Evolutionary conservation across 2,888 invertebrate genomes (phyloP).

Genomic region (Folsomia manolachei): DNA sequence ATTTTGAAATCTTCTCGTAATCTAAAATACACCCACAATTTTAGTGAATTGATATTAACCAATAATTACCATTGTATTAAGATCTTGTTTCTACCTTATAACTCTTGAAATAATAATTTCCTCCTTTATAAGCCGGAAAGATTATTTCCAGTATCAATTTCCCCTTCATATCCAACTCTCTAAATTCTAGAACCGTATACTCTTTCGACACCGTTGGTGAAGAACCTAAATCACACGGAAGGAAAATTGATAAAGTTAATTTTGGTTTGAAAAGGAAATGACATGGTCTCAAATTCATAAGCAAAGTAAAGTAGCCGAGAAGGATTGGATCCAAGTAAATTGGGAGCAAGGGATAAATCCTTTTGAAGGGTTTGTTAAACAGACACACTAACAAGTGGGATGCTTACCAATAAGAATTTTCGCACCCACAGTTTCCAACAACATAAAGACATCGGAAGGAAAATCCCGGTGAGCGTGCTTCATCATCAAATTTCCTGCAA

Average conservation of each 20-base stretch:
- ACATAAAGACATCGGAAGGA: conserved; percentile 67
- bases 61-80: too few relatives aligned
- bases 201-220: conserved; percentile 1
- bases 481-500: conserved; percentile 69
- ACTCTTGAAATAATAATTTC: conserved; percentile 11
- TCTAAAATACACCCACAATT: conserved; percentile 16
- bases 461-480: conserved; percentile 66
- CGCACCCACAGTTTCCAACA: conserved; percentile 55
- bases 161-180: conserved; percentile 10
- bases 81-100: too few relatives aligned
- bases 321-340: neutral
- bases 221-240: neutral
- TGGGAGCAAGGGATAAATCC: neutral
- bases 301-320: too few relatives aligned
- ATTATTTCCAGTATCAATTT: neutral
- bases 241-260: neutral
- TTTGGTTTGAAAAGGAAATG: neutral
- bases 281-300: neutral
- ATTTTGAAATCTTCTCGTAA: conserved; percentile 37
- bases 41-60: neutral
- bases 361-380: neutral
- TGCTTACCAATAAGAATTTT: conserved; percentile 48
- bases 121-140: conserved; percentile 15
- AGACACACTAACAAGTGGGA: conserved; percentile 4
- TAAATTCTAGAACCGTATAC: conserved; percentile 11